Evolutionary conservation across 2,888 invertebrate species (phyloP).

Genomic region (Drosophila bunnanda): DNA sequence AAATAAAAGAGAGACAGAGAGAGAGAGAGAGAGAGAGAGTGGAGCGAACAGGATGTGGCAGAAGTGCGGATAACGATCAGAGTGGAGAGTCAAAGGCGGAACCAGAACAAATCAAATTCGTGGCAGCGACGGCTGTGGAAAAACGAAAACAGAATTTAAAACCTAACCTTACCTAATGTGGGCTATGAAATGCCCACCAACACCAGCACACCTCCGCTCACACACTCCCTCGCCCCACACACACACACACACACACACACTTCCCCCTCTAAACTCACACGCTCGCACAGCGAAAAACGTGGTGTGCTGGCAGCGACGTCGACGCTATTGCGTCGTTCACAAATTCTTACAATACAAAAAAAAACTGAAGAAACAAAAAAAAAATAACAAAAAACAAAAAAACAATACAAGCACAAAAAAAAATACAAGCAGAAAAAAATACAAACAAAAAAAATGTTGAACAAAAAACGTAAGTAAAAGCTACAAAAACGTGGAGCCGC

Average conservation of each 20-base stretch:
- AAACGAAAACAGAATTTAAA: slow-evolving; percentile 73
- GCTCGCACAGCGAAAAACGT: slow-evolving; percentile 58
- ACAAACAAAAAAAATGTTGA: not conserved
- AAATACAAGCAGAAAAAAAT: not conserved
- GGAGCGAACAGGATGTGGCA: slow-evolving; percentile 10
- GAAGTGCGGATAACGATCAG: slow-evolving; percentile 19
- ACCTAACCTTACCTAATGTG: slow-evolving; percentile 82
- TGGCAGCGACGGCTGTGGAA: slow-evolving; percentile 58
- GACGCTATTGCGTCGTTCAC: slow-evolving; percentile 69
- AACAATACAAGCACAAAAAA: slow-evolving; percentile 18
- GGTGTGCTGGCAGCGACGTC: slow-evolving; percentile 46
- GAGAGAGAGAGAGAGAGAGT: slow-evolving; percentile 5
- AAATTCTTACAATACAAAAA: slow-evolving; percentile 45
- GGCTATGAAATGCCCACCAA: slow-evolving; percentile 61
- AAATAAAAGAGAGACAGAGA: not conserved
- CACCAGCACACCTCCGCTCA: slow-evolving; percentile 6
- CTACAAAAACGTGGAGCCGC: slow-evolving; percentile 20
- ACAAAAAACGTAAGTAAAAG: no score
- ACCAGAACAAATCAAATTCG: slow-evolving; percentile 47
- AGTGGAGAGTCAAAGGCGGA: slow-evolving; percentile 29
- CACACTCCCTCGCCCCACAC: slow-evolving; percentile 4
- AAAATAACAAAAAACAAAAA: slow-evolving; percentile 7
- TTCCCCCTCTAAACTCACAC: slow-evolving; percentile 3
- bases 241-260: slow-evolving; percentile 15
- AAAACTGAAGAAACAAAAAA: slow-evolving; percentile 25